These are phyloP conservation scores for Strigops habroptila DNA, from an alignment of 2,113 vertebrate species.

Conservation along the genomic window DNA sequence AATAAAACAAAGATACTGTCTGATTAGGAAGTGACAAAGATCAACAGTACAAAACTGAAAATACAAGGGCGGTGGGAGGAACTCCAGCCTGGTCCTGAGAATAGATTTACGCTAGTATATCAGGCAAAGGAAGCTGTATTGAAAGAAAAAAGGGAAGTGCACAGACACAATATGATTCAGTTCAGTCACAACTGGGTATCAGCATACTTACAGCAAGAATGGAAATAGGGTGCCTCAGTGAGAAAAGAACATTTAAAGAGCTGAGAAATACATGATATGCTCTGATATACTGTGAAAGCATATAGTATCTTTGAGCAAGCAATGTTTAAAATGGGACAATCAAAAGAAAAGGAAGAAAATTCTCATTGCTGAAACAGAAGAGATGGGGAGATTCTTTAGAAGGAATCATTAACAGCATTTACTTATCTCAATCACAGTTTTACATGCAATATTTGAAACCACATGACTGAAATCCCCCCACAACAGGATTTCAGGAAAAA, in stretches of 20 bases:
- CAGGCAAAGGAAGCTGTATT: not conserved
- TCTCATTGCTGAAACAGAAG: not conserved
- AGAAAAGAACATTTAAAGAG: not conserved
- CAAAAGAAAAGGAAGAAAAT: not conserved
- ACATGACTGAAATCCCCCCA: not conserved
- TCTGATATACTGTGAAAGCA: not conserved
- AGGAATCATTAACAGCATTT: not conserved
- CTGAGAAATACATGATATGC: not conserved
- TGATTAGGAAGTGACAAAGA: not conserved
- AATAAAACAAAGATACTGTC: not conserved
- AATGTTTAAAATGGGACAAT: not conserved
- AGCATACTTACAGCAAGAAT: not conserved
- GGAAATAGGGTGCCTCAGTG: not conserved
- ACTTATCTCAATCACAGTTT: not conserved
- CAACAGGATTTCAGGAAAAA: not conserved
- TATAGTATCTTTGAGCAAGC: not conserved
- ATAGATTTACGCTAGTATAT: not conserved
- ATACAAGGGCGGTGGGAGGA: not conserved
- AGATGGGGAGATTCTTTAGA: not conserved
- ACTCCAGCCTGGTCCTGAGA: not conserved
- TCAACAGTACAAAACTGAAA: not conserved
- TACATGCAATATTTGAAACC: not conserved
- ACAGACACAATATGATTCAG: not conserved
- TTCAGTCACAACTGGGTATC: not conserved
- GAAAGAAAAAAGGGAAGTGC: not conserved